These are phyloP conservation scores for Latrodectus hesperus DNA, from an alignment of 2,888 invertebrate genomes.

Conservation along the genomic window DNA sequence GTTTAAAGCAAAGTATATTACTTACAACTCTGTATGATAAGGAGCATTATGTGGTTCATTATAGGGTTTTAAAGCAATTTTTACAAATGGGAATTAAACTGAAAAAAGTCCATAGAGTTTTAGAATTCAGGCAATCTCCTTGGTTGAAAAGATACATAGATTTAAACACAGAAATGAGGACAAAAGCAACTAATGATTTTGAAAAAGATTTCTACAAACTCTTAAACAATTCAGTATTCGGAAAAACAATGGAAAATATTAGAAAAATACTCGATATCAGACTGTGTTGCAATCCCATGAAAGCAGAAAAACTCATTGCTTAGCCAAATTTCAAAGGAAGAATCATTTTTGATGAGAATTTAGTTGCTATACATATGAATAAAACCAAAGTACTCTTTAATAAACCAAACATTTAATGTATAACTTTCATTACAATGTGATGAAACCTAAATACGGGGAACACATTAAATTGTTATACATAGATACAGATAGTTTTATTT, in stretches of 20 bases:
- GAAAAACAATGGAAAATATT: conserved; percentile 73
- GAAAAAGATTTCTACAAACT: conserved; percentile 73
- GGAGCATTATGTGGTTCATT: conserved; percentile 71
- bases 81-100: conserved; percentile 69
- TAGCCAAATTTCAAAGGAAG: conserved; percentile 53
- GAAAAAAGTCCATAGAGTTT: conserved; percentile 70
- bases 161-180: conserved; percentile 65
- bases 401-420: conserved; percentile 72
- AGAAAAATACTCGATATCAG: conserved; percentile 72
- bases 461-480: neutral
- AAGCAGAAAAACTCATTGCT: conserved; percentile 13
- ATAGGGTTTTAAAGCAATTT: conserved; percentile 70
- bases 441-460: conserved; percentile 58
- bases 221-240: conserved; percentile 62
- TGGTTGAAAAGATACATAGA: conserved; percentile 56
- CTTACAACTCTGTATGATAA: conserved; percentile 55
- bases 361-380: conserved; percentile 21
- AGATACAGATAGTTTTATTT: conserved; percentile 1
- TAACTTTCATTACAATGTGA: conserved; percentile 68
- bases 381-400: conserved; percentile 63
- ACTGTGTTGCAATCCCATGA: conserved; percentile 54
- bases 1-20: conserved; percentile 38
- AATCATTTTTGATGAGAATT: conserved; percentile 23
- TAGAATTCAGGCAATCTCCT: conserved; percentile 32
- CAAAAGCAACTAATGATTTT: conserved; percentile 73